These are phyloP conservation scores for Cantharis flavilabris DNA, from an alignment of 2,888 invertebrate species.

Conservation along the genomic window DNA sequence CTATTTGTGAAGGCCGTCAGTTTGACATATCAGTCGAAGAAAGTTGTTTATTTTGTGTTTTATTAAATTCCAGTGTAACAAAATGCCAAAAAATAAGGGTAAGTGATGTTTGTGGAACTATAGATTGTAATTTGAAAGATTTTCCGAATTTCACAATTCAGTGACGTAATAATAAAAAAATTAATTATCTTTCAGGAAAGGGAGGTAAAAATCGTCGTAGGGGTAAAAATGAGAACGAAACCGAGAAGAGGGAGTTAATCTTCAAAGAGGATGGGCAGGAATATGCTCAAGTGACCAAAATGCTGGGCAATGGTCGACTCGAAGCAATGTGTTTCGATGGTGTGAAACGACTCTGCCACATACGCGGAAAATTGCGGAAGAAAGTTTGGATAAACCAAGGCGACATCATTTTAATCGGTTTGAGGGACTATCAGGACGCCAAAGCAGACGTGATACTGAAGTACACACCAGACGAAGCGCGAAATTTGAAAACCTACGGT, in stretches of 20 bases:
- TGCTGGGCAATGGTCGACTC: slow-evolving; percentile 98
- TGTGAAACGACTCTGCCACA: slow-evolving; percentile 96
- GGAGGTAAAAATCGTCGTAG: slow-evolving; percentile 99
- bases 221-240: slow-evolving; percentile 99
- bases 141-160: background rate
- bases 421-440: slow-evolving; percentile 96
- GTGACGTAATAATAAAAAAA: background rate
- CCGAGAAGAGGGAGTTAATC: slow-evolving; percentile 97
- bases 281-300: slow-evolving; percentile 99
- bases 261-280: slow-evolving; percentile 99
- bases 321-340: slow-evolving; percentile 99
- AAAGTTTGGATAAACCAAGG: slow-evolving; percentile 99
- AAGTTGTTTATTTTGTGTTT: background rate
- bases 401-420: slow-evolving; percentile 96
- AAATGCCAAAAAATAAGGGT: slow-evolving; percentile 67
- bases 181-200: slow-evolving; percentile 77
- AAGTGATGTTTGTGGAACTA: slow-evolving; percentile 36
- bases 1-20: background rate
- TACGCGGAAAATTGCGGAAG: slow-evolving; percentile 92
- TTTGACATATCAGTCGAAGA: background rate
- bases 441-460: slow-evolving; percentile 99
- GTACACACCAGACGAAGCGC: slow-evolving; percentile 98
- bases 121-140: background rate
- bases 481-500: slow-evolving; percentile 98
- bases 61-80: background rate